Evolutionary conservation across 2,888 invertebrate genomes (phyloP).

Genomic region (Steinernema carpocapsae): DNA sequence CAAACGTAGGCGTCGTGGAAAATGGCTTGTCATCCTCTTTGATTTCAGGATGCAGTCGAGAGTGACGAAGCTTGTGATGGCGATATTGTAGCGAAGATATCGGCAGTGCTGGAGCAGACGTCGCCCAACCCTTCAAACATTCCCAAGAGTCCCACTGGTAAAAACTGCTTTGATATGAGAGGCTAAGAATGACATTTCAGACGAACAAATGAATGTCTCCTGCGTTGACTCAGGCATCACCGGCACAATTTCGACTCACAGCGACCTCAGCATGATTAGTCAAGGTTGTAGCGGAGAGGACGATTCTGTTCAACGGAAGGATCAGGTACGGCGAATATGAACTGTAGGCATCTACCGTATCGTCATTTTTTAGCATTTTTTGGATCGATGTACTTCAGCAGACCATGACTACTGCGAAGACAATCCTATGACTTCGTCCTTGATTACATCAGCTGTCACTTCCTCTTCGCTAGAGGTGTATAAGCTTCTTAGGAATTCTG

Average conservation of each 20-base stretch:
- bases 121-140: background rate
- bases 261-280: conserved; percentile 51
- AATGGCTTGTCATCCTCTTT: background rate
- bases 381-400: conserved; percentile 9
- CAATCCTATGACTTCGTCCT: conserved; percentile 27
- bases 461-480: conserved; percentile 21
- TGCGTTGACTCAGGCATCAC: conserved; percentile 64
- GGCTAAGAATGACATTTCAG: background rate
- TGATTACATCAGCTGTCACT: conserved; percentile 33
- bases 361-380: background rate
- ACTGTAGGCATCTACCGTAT: no score
- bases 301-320: conserved; percentile 41
- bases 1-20: background rate
- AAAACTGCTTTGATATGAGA: background rate
- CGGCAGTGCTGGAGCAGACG: background rate
- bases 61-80: background rate
- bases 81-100: conserved; percentile 15
- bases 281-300: background rate
- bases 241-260: conserved; percentile 59
- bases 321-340: conserved; percentile 18
- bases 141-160: conserved; percentile 17
- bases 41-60: background rate
- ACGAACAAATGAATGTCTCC: conserved; percentile 39
- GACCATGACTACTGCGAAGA: conserved; percentile 42
- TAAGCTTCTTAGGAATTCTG: background rate